Base-by-base conservation (phyloP, 2,888 invertebrate genomes). In the Tortrix viridana region DNA sequence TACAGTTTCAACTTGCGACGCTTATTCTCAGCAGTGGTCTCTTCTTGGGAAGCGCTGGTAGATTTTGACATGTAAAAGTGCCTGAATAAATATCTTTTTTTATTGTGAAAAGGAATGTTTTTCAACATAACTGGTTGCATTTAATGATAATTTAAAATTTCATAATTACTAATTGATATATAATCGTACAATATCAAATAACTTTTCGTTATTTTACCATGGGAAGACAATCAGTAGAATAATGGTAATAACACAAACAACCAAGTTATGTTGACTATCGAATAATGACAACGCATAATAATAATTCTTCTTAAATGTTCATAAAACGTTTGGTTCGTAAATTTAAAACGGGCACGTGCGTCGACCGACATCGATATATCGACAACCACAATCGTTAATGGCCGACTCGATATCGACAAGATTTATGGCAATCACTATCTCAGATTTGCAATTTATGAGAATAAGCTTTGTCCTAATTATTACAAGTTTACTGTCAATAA, bases 401-500 rank as follows among this genome's bases (percentile, higher is more conserved):
- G 65, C 14, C 58, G 67, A 60, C 54, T 70, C 65, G 64, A 74
- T 67, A 74, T 71, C 57, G 59, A 62, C 50, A 47, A 37, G 48
- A 69, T 75, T 74, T 74, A 79, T 74, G 66, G 67, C 68, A 77
- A 77, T 77, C 82, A 79, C 82, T 81, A 76, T 70, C 67, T 71
- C 67, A 53, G 69, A 66, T 66, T 69, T 70, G 82, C 80, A 69
- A 82, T 83, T 83, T 82, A 86, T 79, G 74, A 75, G 72, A 71
- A 74, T 77, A 73, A 80, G 77, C 77, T 82, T 83, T 77, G 81
- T 77, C 76, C 62, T 75, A 79, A 79, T 79, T 67, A 82, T 81
- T 81, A 76, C 76, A 73, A 71, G 71, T 83, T 81, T 76, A 82
- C 68, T 74, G 79, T 85, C 84, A 84, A 85, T 87, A 32, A 32